A percentile compares a stretch with the other conserved stretches of the same genome.
Conservation (phyloP, 2,888 invertebrate species). For the Drosophila subquinaria region DNA sequence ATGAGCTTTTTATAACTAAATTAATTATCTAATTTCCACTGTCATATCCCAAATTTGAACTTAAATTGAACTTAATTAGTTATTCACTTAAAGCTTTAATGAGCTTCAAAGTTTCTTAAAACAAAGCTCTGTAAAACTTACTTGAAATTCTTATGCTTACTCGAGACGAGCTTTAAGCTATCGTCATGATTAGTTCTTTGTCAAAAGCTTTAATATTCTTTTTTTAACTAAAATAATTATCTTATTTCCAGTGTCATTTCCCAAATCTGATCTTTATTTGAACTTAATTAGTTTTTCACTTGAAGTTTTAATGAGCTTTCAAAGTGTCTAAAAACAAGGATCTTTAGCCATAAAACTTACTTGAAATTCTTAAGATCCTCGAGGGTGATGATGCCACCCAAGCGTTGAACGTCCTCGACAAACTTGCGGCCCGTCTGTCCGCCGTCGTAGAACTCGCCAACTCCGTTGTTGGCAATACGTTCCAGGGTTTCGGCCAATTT, state of each 20-base stretch:
- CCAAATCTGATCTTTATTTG: background rate
- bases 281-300: background rate
- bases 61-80: too few species aligned
- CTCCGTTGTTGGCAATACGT: slow-evolving; percentile 89
- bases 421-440: slow-evolving; percentile 89
- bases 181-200: background rate
- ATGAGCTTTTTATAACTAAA: background rate
- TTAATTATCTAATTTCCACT: too few species aligned
- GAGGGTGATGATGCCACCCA: slow-evolving; percentile 92
- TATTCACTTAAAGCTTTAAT: too few species aligned
- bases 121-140: too few species aligned
- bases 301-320: background rate
- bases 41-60: background rate
- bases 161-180: too few species aligned
- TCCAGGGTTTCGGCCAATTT: slow-evolving; percentile 90
- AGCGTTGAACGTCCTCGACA: slow-evolving; percentile 88
- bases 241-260: too few species aligned
- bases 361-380: slow-evolving; percentile 91
- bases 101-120: too few species aligned
- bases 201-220: background rate
- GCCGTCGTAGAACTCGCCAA: slow-evolving; percentile 89
- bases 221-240: background rate
- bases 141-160: too few species aligned
- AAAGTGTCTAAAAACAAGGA: background rate
- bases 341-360: slow-evolving; percentile 85